Evolutionary conservation across 2,797 vertebrate genomes (phyloP).

Genomic region (Epinephelus malabaricus): DNA sequence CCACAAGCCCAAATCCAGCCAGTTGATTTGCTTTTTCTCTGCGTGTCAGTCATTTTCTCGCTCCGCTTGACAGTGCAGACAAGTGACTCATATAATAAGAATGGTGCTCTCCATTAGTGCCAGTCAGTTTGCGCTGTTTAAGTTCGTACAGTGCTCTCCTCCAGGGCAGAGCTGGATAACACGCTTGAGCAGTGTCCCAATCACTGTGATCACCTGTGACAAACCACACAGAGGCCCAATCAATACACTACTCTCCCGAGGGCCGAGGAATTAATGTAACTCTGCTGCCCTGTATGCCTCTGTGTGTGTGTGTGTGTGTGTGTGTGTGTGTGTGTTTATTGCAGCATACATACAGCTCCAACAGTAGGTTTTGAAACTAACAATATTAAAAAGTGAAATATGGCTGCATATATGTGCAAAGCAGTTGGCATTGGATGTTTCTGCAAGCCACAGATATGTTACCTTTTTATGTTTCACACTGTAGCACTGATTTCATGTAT

Average conservation of each 20-base stretch:
- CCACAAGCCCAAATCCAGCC: conserved; percentile 26
- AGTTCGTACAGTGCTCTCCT: conserved; percentile 57
- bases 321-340: conserved; percentile 28
- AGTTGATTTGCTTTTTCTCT: conserved; percentile 21
- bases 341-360: conserved; percentile 5
- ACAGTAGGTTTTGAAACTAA: neutral
- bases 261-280: conserved; percentile 69
- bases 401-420: no score
- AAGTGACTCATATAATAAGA: conserved; percentile 67
- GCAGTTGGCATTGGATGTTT: no score
- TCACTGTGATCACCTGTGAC: conserved; percentile 83
- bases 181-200: conserved; percentile 76
- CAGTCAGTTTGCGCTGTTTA: conserved; percentile 72
- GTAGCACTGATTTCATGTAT: no score
- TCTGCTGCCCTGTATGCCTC: conserved; percentile 29
- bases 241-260: conserved; percentile 69
- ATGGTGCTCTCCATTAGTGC: conserved; percentile 68
- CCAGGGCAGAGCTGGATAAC: conserved; percentile 61
- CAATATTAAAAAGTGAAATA: neutral
- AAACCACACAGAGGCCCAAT: conserved; percentile 73
- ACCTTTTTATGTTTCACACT: no score
- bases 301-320: conserved; percentile 24
- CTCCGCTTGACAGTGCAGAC: conserved; percentile 47
- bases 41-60: conserved; percentile 42
- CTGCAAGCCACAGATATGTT: no score